Conservation (phyloP, 2,113 vertebrate genomes). For the Bubo bubo region DNA sequence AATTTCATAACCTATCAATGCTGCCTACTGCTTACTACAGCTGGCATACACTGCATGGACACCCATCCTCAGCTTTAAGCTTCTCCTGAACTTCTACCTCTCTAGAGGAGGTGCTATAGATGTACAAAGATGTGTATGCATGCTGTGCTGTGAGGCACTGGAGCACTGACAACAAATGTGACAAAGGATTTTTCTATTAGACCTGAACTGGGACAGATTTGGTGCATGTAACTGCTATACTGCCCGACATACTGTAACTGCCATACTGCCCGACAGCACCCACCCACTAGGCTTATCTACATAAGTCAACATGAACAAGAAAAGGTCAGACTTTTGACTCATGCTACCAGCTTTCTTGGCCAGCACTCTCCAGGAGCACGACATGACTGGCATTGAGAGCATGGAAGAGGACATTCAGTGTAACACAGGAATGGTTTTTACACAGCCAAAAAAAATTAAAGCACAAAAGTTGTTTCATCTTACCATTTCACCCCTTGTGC, state of each 20-base stretch:
- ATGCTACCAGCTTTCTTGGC: neutral
- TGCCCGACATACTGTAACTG: neutral
- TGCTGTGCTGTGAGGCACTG: neutral
- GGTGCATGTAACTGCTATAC: neutral
- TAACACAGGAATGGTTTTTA: neutral
- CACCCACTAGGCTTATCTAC: neutral
- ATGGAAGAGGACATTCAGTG: rapidly evolving
- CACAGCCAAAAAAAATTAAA: neutral
- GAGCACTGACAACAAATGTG: neutral
- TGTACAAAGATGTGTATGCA: rapidly evolving
- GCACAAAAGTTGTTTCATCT: conserved; percentile 59
- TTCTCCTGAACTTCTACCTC: neutral
- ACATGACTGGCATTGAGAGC: neutral
- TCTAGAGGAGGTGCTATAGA: neutral
- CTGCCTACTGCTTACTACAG: neutral
- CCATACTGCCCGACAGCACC: neutral
- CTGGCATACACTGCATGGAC: neutral
- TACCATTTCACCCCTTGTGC: conserved; percentile 91
- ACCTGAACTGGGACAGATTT: neutral
- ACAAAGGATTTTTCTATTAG: neutral
- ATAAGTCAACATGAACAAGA: neutral
- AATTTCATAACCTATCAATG: neutral
- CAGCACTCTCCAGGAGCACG: neutral
- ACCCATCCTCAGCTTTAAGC: neutral
- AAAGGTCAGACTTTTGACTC: neutral